These are phyloP conservation scores for Drosophila bocqueti DNA, from an alignment of 1,140 invertebrate genomes.

Conservation along the genomic window DNA sequence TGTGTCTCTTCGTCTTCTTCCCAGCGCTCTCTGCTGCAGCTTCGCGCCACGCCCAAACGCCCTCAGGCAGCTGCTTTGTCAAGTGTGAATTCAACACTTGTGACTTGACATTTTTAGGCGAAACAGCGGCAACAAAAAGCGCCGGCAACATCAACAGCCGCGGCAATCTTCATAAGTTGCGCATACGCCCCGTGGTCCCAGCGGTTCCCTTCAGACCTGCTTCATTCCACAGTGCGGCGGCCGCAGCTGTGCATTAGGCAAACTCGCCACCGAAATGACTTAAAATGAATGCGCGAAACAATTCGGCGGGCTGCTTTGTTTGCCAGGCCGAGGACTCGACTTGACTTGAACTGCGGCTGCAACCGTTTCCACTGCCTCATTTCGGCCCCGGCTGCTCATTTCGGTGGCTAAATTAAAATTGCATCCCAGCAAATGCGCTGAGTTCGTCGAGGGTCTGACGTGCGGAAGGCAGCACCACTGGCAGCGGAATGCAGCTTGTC, in stretches of 20 bases:
- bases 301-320: slow-evolving; percentile 69
- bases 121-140: slow-evolving; percentile 43
- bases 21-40: slow-evolving; percentile 19
- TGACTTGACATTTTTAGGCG: slow-evolving; percentile 83
- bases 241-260: slow-evolving; percentile 76
- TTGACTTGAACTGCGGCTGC: slow-evolving; percentile 27
- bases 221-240: slow-evolving; percentile 32
- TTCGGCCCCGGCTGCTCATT: slow-evolving; percentile 63
- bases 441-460: slow-evolving; percentile 35
- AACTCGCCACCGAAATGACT: slow-evolving; percentile 53
- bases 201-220: slow-evolving; percentile 2
- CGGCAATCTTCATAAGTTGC: slow-evolving; percentile 79
- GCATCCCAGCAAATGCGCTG: slow-evolving; percentile 66
- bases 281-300: slow-evolving; percentile 68
- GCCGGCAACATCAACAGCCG: slow-evolving; percentile 39
- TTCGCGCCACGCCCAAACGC: slow-evolving; percentile 47
- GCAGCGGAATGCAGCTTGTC: slow-evolving; percentile 19
- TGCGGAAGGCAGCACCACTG: slow-evolving; percentile 2
- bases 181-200: slow-evolving; percentile 59
- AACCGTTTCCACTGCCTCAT: slow-evolving; percentile 19
- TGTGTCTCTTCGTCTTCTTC: slow-evolving; percentile 1
- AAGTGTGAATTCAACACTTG: slow-evolving; percentile 83
- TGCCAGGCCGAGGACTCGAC: slow-evolving; percentile 44
- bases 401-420: slow-evolving; percentile 77
- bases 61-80: slow-evolving; percentile 67